Evolutionary conservation across 2,888 invertebrate genomes (phyloP), one percentile per base, ranked within the genome.

Genomic region (Coenonympha glycerion): DNA sequence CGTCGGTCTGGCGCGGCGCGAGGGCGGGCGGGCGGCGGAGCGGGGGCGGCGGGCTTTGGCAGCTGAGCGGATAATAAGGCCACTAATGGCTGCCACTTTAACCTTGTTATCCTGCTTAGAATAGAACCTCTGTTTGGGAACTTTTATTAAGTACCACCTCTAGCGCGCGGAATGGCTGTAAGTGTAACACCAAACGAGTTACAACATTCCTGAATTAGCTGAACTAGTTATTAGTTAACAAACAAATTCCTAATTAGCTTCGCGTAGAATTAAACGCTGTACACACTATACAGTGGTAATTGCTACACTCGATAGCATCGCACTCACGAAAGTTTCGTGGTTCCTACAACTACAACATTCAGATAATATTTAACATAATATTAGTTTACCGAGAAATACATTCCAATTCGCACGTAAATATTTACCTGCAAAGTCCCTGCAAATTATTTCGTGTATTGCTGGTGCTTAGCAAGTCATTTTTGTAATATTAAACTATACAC

Each of bases 11-110:
- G 36, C 33, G 33, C 31, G 31, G 33, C 22, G 33, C 24, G 30
- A 4, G 30, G 11, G 2, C 11, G 11, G 31, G 42, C 31, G 3
- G 21, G 15, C 21, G 26, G 24, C n/a, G 13, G 4, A 33, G 33
- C 1, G 6, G 1, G 3, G 9, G 33, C n/a, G 28, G 19, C 13
- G 26, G 16, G 31, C 11, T 21, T 36, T 49, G 42, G 36, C 49
- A 49, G 41, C 37, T 30, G 36, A 44, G 49, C 36, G 21, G 22
- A 42, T 49, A 44, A 49, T 49, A 37, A 49, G 36, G 37, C 44
- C 44, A 30, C 44, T 49, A 44, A 49, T 49, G 19, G 49, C 22
- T 44, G 36, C 28, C 21, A 49, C 49, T 49, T 49, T 36, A 36
- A 42, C 42, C 42, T 42, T 42, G 49, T 42, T 49, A 42, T 28